phyloP scores from a whole-genome alignment of 2,888 invertebrate species.

The Cephus pulcher region DNA sequence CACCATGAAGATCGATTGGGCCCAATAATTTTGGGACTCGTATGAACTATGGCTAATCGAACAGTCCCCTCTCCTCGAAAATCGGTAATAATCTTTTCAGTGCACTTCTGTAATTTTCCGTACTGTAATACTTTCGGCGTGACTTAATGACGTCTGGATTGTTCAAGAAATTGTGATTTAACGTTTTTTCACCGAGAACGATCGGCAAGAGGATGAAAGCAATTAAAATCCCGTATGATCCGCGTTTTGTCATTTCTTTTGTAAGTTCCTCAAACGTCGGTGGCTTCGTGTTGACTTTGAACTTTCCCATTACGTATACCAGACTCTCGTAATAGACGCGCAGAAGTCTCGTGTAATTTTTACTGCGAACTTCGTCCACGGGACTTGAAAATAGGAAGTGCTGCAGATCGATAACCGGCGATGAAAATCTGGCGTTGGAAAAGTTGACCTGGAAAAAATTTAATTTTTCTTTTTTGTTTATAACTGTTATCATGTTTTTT shows the following conservation, averaged over 20 bases:
- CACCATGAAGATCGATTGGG: not conserved
- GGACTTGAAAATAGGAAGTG: slow-evolving; percentile 18
- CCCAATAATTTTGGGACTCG: not conserved
- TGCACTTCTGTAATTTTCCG: slow-evolving; percentile 15
- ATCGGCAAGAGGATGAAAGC: slow-evolving; percentile 16
- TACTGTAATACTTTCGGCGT: slow-evolving; percentile 9
- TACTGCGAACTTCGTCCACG: slow-evolving; percentile 16
- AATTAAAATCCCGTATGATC: slow-evolving; percentile 14
- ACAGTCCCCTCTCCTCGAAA: slow-evolving; percentile 12
- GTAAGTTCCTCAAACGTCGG: slow-evolving; percentile 17
- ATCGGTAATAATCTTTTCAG: slow-evolving; percentile 13
- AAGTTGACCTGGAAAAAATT: slow-evolving; percentile 14
- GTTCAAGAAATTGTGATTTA: not conserved
- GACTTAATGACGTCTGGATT: not conserved
- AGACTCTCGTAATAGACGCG: slow-evolving; percentile 13
- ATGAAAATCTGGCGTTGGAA: slow-evolving; percentile 7
- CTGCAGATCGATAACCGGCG: slow-evolving; percentile 19
- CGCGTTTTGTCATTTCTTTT: slow-evolving; percentile 12
- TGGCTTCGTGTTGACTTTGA: slow-evolving; percentile 10
- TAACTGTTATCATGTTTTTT: not conserved
- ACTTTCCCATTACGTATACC: slow-evolving; percentile 4
- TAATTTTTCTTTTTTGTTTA: no score
- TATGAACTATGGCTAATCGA: not conserved
- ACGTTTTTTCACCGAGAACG: not conserved
- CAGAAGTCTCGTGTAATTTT: slow-evolving; percentile 12